phyloP scores from a whole-genome alignment of 2,797 vertebrate genomes.

The Lacerta bilineata region DNA sequence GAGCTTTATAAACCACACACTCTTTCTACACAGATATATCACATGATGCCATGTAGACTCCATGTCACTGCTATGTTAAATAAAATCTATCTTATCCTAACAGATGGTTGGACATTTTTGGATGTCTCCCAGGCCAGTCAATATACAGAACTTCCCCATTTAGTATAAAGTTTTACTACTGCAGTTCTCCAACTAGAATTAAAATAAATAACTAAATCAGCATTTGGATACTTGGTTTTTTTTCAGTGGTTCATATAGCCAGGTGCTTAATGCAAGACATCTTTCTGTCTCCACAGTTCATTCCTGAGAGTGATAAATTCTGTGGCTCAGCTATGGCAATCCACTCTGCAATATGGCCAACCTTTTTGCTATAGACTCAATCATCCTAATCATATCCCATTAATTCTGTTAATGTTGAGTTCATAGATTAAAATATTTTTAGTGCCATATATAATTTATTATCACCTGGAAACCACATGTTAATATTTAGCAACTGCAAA shows the following conservation, averaged over 20 bases:
- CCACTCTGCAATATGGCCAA: background rate
- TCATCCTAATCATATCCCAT: background rate
- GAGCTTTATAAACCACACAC: background rate
- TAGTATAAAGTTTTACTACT: background rate
- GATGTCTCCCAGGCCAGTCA: background rate
- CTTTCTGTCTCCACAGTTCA: background rate
- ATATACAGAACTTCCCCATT: background rate
- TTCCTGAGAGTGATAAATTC: background rate
- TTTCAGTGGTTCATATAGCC: background rate
- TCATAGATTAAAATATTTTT: background rate
- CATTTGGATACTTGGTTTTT: background rate
- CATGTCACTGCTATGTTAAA: background rate
- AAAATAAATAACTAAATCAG: background rate
- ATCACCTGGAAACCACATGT: too few relatives aligned
- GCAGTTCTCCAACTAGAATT: background rate
- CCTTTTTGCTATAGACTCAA: background rate
- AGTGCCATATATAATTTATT: too few relatives aligned
- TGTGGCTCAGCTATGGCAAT: background rate
- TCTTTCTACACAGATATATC: slow-evolving; percentile 1
- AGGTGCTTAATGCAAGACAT: background rate
- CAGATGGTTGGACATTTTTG: background rate
- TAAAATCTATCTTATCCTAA: background rate
- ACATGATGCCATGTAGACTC: too few relatives aligned
- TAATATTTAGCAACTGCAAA: too few relatives aligned
- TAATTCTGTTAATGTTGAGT: background rate